These are phyloP conservation scores for Pimpla rufipes DNA, from an alignment of 2,888 invertebrate genomes.

Conservation along the genomic window DNA sequence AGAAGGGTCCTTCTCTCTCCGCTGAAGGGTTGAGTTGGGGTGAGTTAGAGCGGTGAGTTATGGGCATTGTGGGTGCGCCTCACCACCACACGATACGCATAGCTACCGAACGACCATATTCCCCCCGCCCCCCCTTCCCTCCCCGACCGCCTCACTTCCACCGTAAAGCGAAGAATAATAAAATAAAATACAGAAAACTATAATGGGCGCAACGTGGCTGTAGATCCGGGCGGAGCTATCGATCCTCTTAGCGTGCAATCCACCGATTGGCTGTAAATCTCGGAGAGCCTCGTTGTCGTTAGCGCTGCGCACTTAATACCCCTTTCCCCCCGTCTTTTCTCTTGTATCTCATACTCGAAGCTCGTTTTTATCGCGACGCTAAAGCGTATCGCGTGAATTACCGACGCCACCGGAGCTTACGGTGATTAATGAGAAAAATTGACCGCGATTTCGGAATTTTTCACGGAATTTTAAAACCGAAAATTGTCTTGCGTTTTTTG, in stretches of 20 bases:
- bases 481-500: neutral
- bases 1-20: slow-evolving; percentile 45
- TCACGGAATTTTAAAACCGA: neutral
- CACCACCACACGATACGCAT: slow-evolving; percentile 70
- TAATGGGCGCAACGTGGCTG: slow-evolving; percentile 60
- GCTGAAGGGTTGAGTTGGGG: slow-evolving; percentile 62
- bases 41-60: slow-evolving; percentile 77
- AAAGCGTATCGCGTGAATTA: slow-evolving; percentile 33
- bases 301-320: slow-evolving; percentile 74
- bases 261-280: slow-evolving; percentile 82
- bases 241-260: slow-evolving; percentile 74
- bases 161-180: slow-evolving; percentile 76
- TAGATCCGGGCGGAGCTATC: slow-evolving; percentile 58
- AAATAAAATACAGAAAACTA: slow-evolving; percentile 75
- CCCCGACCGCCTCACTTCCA: slow-evolving; percentile 25
- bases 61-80: slow-evolving; percentile 77
- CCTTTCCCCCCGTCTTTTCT: slow-evolving; percentile 33
- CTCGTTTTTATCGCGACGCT: slow-evolving; percentile 60
- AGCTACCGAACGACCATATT: slow-evolving; percentile 29
- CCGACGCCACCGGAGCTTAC: neutral
- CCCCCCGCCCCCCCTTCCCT: neutral
- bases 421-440: slow-evolving; percentile 26
- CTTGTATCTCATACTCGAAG: slow-evolving; percentile 52
- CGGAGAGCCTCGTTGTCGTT: slow-evolving; percentile 70
- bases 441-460: neutral